Conservation (phyloP, 2,888 invertebrate species). For the Callyntrura sp. region DNA sequence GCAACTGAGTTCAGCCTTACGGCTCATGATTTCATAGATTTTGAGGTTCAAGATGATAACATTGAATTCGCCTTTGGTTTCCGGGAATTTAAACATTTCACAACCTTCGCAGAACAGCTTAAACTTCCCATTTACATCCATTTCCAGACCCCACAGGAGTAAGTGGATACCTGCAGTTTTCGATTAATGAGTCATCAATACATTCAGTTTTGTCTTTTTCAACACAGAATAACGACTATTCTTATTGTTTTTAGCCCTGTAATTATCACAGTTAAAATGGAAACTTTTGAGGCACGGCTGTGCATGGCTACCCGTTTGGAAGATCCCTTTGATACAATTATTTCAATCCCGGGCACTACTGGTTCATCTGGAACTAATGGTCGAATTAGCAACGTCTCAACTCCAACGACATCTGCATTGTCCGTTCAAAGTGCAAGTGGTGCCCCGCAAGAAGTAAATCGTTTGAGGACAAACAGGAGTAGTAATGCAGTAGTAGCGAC, state of each 20-base stretch:
- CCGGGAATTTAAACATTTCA: slow-evolving; percentile 81
- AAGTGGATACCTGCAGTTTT: slow-evolving; percentile 50
- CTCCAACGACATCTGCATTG: slow-evolving; percentile 25
- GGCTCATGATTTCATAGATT: slow-evolving; percentile 80
- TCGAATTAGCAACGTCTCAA: slow-evolving; percentile 70
- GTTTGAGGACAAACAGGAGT: not conserved
- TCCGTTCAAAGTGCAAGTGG: slow-evolving; percentile 1
- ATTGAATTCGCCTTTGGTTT: slow-evolving; percentile 79
- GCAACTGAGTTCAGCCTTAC: slow-evolving; percentile 81
- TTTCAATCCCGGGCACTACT: not conserved
- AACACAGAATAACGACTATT: not conserved
- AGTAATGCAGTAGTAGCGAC: not conserved
- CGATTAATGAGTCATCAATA: not conserved
- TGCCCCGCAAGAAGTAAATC: slow-evolving; percentile 44
- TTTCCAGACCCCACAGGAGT: slow-evolving; percentile 78
- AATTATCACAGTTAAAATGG: slow-evolving; percentile 65
- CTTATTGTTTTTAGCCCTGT: slow-evolving; percentile 70
- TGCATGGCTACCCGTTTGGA: slow-evolving; percentile 59
- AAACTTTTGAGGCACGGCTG: slow-evolving; percentile 73
- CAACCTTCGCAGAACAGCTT: slow-evolving; percentile 79
- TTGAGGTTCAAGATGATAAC: slow-evolving; percentile 64
- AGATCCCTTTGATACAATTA: slow-evolving; percentile 49
- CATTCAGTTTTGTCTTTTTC: too few relatives aligned
- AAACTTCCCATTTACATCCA: slow-evolving; percentile 78
- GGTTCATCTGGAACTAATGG: slow-evolving; percentile 2